Evolutionary conservation across 2,797 vertebrate genomes (phyloP), one percentile per base, ranked within the genome.

Genomic region (Bryconaethiops microstoma): DNA sequence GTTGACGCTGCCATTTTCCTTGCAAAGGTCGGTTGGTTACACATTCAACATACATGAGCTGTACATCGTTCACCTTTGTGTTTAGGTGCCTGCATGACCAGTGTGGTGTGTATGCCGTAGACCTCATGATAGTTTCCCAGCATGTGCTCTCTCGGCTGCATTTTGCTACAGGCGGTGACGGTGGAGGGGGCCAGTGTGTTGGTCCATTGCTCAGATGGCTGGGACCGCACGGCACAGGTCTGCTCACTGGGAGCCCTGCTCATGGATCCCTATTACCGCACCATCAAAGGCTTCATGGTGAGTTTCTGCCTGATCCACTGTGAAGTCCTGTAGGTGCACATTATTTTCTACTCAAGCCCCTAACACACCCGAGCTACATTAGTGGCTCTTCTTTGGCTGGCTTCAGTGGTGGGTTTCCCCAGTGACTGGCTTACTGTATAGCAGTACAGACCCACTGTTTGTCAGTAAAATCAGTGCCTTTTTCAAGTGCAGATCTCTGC

Each of bases 201-300:
- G 65, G 97, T 99, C 14, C 98, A 99, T 84, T 99, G 98, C 86
- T 99, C 97, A 10, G 98, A 99, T 1, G 98, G 98, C 35, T 99
- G 98, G 97, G 98, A 99, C 86, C 92, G 98, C 82, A 99, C 98
- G 0, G 96, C 98, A 16, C 97, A 99, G 84, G 98, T 99, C 60
- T 99, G 97, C 86, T 95, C 98, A 0, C 93, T 99, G 80, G 98
- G 97, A 25, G 89, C 95, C 13, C 94, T 99, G 72, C 90, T 99
- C n/a, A 92, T 99, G 90, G 97, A 99, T 87, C 94, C 98, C 17
- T 97, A 97, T 89, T 99, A 99, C 83, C 96, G 98, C 87, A 99
- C 98, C 65, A 92, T 98, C 88, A 97, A 96, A 91, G 98, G 98
- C 90, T 98, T 99, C 86, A 97, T 99, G 97, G 98, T 99, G 92